Evolutionary conservation across 2,113 vertebrate genomes (phyloP).

Genomic region (Indicator maculatus): DNA sequence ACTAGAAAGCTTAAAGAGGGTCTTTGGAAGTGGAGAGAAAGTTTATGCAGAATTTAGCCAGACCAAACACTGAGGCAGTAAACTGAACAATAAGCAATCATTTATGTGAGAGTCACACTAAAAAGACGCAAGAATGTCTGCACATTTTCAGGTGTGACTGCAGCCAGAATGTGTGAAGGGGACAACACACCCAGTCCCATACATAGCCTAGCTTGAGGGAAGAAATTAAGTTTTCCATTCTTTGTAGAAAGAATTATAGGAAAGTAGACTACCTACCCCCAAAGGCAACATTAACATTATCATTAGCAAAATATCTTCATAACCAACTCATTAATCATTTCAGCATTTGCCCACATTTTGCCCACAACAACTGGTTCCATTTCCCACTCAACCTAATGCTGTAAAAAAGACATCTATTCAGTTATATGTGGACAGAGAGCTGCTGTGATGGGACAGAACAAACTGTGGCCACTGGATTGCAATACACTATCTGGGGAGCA

Average conservation of each 20-base stretch:
- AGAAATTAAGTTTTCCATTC: neutral
- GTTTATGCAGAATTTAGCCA: neutral
- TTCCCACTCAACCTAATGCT: neutral
- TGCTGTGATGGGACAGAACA: accelerated
- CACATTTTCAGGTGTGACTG: neutral
- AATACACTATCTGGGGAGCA: accelerated
- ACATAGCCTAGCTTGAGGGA: neutral
- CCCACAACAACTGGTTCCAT: neutral
- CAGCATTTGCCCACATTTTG: neutral
- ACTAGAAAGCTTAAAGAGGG: neutral
- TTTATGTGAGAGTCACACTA: neutral
- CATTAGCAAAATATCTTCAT: neutral
- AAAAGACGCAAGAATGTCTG: neutral
- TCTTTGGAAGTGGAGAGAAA: neutral
- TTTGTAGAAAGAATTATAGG: neutral
- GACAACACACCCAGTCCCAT: neutral
- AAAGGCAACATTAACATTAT: neutral
- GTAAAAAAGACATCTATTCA: neutral
- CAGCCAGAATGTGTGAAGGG: neutral
- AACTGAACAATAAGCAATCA: neutral
- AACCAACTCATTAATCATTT: neutral
- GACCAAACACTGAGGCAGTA: neutral
- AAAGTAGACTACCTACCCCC: neutral
- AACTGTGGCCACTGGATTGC: neutral
- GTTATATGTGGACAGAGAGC: neutral